Percentiles rank a stretch among this genome's conserved stretches.
Conservation (phyloP, 1,140 invertebrate genomes). For the Drosophila pseudoananassae region DNA sequence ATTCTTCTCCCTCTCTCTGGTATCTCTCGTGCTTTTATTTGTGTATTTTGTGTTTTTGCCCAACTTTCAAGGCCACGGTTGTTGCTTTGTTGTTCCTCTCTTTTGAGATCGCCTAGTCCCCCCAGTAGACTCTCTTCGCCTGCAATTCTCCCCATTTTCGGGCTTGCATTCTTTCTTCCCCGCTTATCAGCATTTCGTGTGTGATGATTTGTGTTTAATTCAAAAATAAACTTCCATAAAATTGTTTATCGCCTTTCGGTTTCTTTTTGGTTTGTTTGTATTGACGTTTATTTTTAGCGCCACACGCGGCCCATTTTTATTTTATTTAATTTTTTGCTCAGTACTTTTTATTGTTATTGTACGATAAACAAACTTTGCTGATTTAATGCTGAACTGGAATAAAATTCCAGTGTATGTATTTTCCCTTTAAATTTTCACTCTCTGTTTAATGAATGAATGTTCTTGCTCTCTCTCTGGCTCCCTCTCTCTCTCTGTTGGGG, state of each 20-base stretch:
- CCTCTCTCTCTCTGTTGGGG: conserved; percentile 15
- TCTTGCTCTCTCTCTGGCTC: conserved; percentile 4
- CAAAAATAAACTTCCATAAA: conserved; percentile 44
- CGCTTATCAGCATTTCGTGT: conserved; percentile 49
- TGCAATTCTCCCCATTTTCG: conserved; percentile 9
- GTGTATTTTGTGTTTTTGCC: conserved; percentile 23
- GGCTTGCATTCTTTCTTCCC: conserved; percentile 16
- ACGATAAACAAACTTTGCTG: conserved; percentile 58
- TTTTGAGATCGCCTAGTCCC: conserved; percentile 8
- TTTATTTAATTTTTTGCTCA: conserved; percentile 40
- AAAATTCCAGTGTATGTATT: background rate
- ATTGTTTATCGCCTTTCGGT: conserved; percentile 50
- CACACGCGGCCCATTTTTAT: conserved; percentile 58
- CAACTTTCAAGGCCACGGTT: conserved; percentile 66
- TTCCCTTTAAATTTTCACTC: conserved; percentile 35
- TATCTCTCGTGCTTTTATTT: conserved; percentile 16
- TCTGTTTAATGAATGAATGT: conserved; percentile 60
- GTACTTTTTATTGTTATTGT: conserved; percentile 30
- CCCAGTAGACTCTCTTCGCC: background rate
- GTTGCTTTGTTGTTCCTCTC: conserved; percentile 56
- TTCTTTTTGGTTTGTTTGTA: conserved; percentile 20
- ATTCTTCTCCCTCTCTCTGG: conserved; percentile 43
- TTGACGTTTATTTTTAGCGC: conserved; percentile 72
- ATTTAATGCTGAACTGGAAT: conserved; percentile 11
- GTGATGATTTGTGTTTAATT: conserved; percentile 58